Evolutionary conservation across 1,140 invertebrate species (phyloP).

Genomic region (Paraescarpia echinospica): DNA sequence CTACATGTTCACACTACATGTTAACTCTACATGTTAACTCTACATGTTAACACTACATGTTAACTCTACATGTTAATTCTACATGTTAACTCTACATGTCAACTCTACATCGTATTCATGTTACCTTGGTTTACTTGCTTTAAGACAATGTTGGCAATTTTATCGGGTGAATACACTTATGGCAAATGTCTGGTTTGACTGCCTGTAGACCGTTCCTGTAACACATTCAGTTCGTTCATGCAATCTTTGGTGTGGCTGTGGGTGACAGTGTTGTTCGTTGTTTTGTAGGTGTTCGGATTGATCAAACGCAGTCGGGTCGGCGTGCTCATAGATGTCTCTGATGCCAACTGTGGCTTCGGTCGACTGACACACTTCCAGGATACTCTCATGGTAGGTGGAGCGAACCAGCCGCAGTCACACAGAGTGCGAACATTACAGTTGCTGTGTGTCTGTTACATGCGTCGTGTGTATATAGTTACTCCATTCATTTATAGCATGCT

Average conservation of each 20-base stretch:
- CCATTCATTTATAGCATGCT: too few species aligned
- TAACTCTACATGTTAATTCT: too few species aligned
- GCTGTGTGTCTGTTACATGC: not conserved
- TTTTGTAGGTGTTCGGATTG: constrained; percentile 53
- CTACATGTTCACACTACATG: too few species aligned
- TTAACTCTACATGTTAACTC: too few species aligned
- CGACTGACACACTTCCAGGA: constrained; percentile 51
- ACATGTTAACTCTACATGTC: too few species aligned
- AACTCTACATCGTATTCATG: too few species aligned
- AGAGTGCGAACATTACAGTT: not conserved
- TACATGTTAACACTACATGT: too few species aligned
- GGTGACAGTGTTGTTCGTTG: not conserved
- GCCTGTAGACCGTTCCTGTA: too few species aligned
- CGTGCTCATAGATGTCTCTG: constrained; percentile 52
- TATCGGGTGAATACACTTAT: not conserved
- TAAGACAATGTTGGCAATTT: too few species aligned
- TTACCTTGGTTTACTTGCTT: too few species aligned
- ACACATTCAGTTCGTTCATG: not conserved
- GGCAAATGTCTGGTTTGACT: too few species aligned
- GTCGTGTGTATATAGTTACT: not conserved
- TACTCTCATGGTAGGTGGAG: constrained; percentile 50
- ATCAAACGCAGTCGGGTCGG: constrained; percentile 50
- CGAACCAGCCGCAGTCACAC: not conserved
- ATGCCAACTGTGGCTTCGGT: constrained; percentile 55
- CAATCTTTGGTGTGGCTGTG: too few species aligned